Conservation (phyloP, 2,888 invertebrate species). For the Sarcophaga caerulescens region DNA sequence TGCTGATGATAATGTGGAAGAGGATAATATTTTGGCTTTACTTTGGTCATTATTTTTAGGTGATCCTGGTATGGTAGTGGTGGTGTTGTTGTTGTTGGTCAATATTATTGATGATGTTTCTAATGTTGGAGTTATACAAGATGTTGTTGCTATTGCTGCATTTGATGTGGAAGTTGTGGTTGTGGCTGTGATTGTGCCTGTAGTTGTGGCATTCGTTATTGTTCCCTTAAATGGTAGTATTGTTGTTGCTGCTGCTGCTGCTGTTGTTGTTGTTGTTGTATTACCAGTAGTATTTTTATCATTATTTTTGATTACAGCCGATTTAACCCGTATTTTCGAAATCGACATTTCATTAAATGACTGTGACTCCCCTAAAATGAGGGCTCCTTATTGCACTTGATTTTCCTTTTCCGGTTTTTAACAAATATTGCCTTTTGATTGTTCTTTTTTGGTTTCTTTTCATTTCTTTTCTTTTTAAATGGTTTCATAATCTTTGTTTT, state of each 20-base stretch:
- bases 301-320: constrained; percentile 73
- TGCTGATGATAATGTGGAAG: constrained; percentile 46
- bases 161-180: constrained; percentile 50
- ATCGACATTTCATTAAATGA: constrained; percentile 76
- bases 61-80: constrained; percentile 49
- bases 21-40: constrained; percentile 43
- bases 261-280: constrained; percentile 40
- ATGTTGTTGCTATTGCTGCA: constrained; percentile 61
- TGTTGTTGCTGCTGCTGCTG: constrained; percentile 65
- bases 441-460: not conserved
- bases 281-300: constrained; percentile 24
- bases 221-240: constrained; percentile 56
- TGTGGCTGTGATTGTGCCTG: constrained; percentile 58
- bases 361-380: not conserved
- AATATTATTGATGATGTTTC: constrained; percentile 21
- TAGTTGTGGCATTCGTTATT: constrained; percentile 52
- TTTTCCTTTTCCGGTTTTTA: not conserved
- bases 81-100: constrained; percentile 37
- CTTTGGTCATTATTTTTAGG: constrained; percentile 38
- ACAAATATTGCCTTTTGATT: constrained; percentile 3
- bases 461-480: not conserved
- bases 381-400: not conserved
- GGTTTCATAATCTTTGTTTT: constrained; percentile 7
- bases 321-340: constrained; percentile 78
- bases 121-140: constrained; percentile 16